Conservation (phyloP, 1,140 invertebrate species). For the Drosophila repletoides region DNA sequence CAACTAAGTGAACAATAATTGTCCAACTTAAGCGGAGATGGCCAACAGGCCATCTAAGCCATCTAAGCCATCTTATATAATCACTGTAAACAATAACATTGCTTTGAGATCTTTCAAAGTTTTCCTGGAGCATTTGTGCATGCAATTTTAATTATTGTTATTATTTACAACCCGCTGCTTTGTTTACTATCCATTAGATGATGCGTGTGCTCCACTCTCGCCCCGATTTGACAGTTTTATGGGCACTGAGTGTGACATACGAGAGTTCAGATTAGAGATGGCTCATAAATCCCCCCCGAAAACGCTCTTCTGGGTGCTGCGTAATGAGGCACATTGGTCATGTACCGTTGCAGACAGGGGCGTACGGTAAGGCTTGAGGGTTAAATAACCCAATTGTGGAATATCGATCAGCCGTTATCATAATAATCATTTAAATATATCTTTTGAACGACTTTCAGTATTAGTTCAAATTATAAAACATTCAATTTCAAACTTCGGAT, state of each 20-base stretch:
- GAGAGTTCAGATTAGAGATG: constrained; percentile 44
- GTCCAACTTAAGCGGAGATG: constrained; percentile 15
- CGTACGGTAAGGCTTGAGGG: neutral
- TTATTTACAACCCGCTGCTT: constrained; percentile 62
- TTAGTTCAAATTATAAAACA: no score
- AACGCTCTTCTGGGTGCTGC: constrained; percentile 1
- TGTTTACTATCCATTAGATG: constrained; percentile 73
- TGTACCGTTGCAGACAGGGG: constrained; percentile 17
- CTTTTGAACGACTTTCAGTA: no score
- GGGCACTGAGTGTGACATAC: constrained; percentile 48
- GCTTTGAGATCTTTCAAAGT: constrained; percentile 56
- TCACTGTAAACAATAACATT: constrained; percentile 25
- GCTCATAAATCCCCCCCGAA: constrained; percentile 51
- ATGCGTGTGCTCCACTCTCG: constrained; percentile 15
- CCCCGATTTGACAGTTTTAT: constrained; percentile 55
- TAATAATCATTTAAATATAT: no score
- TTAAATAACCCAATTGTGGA: no score
- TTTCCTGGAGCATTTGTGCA: constrained; percentile 64
- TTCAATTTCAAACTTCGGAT: no score
- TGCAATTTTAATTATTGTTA: constrained; percentile 78
- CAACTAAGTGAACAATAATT: constrained; percentile 31
- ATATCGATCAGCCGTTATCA: no score
- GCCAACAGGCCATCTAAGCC: neutral
- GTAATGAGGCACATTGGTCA: constrained; percentile 24
- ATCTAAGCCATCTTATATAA: constrained; percentile 23